Conservation (phyloP, 2,113 vertebrate genomes). For the Neodon shergylaensis region DNA sequence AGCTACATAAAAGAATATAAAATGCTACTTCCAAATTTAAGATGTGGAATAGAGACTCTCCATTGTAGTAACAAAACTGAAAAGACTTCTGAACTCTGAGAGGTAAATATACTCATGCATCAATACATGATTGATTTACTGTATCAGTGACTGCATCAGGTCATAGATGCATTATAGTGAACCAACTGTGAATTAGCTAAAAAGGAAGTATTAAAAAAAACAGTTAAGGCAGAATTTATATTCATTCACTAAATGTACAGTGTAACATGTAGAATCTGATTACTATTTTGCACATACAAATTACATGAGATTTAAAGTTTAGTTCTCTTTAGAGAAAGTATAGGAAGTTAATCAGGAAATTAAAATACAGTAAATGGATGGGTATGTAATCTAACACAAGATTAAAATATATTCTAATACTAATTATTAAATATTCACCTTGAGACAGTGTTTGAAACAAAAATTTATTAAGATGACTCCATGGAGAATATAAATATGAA, state of each 20-base stretch:
- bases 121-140: background rate
- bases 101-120: background rate
- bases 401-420: conserved; percentile 29
- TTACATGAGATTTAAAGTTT: background rate
- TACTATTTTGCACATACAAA: conserved; percentile 46
- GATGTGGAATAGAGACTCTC: background rate
- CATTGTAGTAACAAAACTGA: background rate
- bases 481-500: conserved; percentile 15
- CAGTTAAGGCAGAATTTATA: background rate
- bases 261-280: background rate
- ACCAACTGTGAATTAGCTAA: background rate
- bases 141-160: background rate
- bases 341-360: background rate
- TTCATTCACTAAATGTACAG: conserved; percentile 9
- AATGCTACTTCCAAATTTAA: conserved; percentile 7
- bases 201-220: conserved; percentile 40
- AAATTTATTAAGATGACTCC: conserved; percentile 22
- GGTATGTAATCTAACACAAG: background rate
- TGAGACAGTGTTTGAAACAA: background rate
- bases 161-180: background rate
- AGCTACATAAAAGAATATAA: conserved; percentile 30
- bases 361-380: background rate
- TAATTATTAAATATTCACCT: conserved; percentile 3
- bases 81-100: background rate
- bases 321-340: conserved; percentile 25